A percentile compares a stretch with the other conserved stretches of the same genome.
These are phyloP conservation scores for Eremophila alpestris DNA, from an alignment of 2,797 vertebrate genomes.

Conservation along the genomic window DNA sequence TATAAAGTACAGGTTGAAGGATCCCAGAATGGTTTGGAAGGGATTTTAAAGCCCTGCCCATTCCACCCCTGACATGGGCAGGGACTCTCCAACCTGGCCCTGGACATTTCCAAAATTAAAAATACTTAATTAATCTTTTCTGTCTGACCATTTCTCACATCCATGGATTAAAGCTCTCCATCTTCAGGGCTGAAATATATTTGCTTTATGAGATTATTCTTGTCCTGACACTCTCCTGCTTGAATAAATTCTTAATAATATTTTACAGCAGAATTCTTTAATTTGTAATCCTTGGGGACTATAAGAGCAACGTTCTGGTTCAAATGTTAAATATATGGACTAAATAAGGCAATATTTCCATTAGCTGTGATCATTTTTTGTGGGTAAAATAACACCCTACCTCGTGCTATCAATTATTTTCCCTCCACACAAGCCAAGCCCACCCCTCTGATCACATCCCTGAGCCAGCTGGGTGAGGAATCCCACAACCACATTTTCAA, in stretches of 20 bases:
- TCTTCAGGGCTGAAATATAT: rapidly evolving
- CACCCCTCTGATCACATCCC: background rate
- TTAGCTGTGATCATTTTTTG: background rate
- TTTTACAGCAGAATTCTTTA: background rate
- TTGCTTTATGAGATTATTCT: background rate
- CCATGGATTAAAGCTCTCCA: background rate
- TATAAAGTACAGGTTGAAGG: background rate
- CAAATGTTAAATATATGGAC: rapidly evolving
- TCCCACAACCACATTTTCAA: background rate
- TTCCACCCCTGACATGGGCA: background rate
- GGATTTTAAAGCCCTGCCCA: background rate
- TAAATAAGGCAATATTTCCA: background rate
- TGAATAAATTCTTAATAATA: background rate
- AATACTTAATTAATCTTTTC: background rate
- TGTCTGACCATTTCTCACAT: background rate
- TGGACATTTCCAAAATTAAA: background rate
- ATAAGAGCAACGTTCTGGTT: background rate
- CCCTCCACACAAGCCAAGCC: background rate
- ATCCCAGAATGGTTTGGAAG: background rate
- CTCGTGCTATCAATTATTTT: background rate
- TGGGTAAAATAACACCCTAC: background rate
- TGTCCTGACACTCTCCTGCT: background rate
- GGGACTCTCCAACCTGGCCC: background rate
- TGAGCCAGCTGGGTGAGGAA: background rate
- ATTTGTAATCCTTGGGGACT: background rate